phyloP scores from a whole-genome alignment of 2,888 invertebrate species.

The Lepidochitona cinerea region DNA sequence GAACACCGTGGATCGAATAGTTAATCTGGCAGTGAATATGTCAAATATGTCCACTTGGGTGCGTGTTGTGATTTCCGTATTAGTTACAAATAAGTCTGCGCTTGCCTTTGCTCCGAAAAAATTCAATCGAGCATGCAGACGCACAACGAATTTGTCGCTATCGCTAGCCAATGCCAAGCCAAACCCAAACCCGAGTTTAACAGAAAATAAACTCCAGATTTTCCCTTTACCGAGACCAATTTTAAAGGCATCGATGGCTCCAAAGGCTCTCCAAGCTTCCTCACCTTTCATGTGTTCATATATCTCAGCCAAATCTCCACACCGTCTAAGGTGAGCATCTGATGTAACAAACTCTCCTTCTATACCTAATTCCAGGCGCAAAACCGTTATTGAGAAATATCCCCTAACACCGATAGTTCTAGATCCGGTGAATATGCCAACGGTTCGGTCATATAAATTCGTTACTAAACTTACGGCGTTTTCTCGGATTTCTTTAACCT shows the following conservation, averaged over 20 bases:
- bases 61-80: background rate
- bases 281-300: background rate
- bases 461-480: background rate
- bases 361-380: background rate
- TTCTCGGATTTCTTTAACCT: background rate
- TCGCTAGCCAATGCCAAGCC: background rate
- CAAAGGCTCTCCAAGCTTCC: background rate
- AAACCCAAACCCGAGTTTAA: background rate
- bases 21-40: background rate
- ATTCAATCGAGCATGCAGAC: background rate
- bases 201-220: background rate
- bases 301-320: background rate
- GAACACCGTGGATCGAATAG: background rate
- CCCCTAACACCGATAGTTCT: background rate
- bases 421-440: background rate
- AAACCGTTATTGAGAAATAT: background rate
- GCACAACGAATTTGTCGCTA: background rate
- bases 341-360: slow-evolving; percentile 2
- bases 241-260: background rate
- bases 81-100: background rate
- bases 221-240: background rate
- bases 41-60: background rate
- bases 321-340: background rate
- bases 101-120: background rate
- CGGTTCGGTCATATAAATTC: background rate